Conservation (phyloP, 1,140 invertebrate genomes). For the Chymomyza costata region DNA sequence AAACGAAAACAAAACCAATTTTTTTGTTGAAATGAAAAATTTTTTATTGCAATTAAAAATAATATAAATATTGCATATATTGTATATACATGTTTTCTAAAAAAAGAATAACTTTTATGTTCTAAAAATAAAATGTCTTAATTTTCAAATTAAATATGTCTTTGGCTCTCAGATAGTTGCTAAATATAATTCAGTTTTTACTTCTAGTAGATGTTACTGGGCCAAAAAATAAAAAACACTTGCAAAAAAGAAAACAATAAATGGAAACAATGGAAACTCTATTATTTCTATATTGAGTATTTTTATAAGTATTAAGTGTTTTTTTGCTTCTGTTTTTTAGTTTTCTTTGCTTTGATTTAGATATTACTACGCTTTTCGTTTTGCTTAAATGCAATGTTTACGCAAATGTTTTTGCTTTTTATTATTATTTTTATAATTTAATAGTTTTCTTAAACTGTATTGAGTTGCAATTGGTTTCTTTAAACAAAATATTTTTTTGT, state of each 20-base stretch:
- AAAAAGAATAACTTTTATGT: too few species aligned
- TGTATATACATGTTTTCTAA: too few species aligned
- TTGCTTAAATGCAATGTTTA: slow-evolving; percentile 35
- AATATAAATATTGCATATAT: too few species aligned
- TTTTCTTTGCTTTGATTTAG: slow-evolving; percentile 62
- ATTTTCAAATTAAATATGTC: slow-evolving; percentile 19
- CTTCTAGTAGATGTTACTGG: too few species aligned
- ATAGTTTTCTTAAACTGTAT: slow-evolving; percentile 6
- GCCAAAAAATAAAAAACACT: slow-evolving; percentile 7
- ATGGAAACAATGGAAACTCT: slow-evolving; percentile 14
- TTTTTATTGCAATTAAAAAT: too few species aligned
- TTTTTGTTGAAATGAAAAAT: too few species aligned
- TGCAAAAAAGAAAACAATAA: slow-evolving; percentile 25
- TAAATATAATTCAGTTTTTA: too few species aligned
- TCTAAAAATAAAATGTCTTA: too few species aligned
- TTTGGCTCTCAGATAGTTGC: slow-evolving; percentile 44
- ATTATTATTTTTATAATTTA: slow-evolving; percentile 27
- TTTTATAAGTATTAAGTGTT: slow-evolving; percentile 24
- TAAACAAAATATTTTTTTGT: slow-evolving; percentile 29
- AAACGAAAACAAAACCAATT: too few species aligned
- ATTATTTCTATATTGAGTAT: slow-evolving; percentile 22
- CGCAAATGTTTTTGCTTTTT: slow-evolving; percentile 21
- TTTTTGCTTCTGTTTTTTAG: slow-evolving; percentile 11
- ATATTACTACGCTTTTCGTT: slow-evolving; percentile 64
- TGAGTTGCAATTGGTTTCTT: slow-evolving; percentile 18